Evolutionary conservation across 2,797 vertebrate species (phyloP), one percentile per base, ranked within the genome.

Genomic region (Acomys russatus): DNA sequence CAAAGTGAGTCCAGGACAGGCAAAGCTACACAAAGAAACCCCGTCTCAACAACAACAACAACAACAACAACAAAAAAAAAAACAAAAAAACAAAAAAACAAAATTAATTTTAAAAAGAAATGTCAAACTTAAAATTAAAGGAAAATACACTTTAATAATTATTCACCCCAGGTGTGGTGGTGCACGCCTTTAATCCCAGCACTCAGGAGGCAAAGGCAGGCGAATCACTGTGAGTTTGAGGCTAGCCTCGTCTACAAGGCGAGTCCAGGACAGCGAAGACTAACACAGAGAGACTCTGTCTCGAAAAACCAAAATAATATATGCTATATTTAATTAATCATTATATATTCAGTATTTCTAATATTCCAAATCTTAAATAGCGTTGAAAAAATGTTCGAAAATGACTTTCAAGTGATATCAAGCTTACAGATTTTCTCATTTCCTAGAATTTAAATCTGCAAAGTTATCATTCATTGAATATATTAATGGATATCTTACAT

Each of bases 341-440:
- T 93, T 59, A 89, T 28, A 90, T 85, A 23, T 71, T 87, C 59
- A 95, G 6, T 84, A 95, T 64, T 85, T 66, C 54, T 91, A 92
- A 95, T 3, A 94, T 87, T 78, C 74, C 30, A 95, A 79, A 83
- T 91, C 64, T 64, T 86, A 97, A 96, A 89, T 88, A 91, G 59
- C 35, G 93, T 77, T 94, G 86, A 92, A 9, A 94, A 44, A 90
- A 86, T 85, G 30, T 84, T 95, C 38, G 95, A 95, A 89, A 61
- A 85, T 94, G 7, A 91, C 51, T 90, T 76, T 64, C 25, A 90
- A 86, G n/a, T 95, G 85, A 88, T 82, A 77, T 76, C 91, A 91
- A 89, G 1, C 73, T 82, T 79, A 90, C 66, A 87, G 8, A 66
- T 91, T 91, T 96, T 91, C 56, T 84, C 30, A 92, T 85, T 87